A percentile compares a stretch with the other conserved stretches of the same genome.
Evolutionary conservation across 2,113 vertebrate species (phyloP).

Genomic region (Alces alces): DNA sequence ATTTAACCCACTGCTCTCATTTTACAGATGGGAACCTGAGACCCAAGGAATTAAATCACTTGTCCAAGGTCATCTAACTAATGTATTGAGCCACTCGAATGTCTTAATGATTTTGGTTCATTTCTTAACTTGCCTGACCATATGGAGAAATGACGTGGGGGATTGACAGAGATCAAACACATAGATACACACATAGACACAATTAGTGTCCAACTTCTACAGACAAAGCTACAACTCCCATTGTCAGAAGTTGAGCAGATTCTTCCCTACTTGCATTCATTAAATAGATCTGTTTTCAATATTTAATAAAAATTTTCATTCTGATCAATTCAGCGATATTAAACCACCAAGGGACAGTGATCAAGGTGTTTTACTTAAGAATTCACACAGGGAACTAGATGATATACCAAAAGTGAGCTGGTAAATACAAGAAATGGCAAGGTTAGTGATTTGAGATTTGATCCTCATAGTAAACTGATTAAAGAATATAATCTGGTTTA

Average conservation of each 20-base stretch:
- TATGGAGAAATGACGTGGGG: neutral
- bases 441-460: neutral
- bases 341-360: neutral
- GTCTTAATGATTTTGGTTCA: neutral
- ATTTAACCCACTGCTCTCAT: neutral
- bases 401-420: neutral
- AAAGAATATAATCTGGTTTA: slow-evolving; percentile 22
- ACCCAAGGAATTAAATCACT: neutral
- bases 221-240: neutral
- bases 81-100: neutral
- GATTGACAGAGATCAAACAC: neutral
- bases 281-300: neutral
- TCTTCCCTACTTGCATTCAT: neutral
- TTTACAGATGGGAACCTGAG: neutral
- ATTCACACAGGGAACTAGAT: neutral
- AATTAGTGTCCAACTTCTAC: neutral
- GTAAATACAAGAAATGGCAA: neutral
- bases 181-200: neutral
- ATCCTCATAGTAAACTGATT: neutral
- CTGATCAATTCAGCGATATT: neutral
- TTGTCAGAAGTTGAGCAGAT: neutral
- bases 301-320: neutral
- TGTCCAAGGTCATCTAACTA: neutral
- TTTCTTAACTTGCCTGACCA: neutral
- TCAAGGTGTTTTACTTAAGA: neutral